Conservation (phyloP, 2,797 vertebrate species). For the Steatocranus sp. region DNA sequence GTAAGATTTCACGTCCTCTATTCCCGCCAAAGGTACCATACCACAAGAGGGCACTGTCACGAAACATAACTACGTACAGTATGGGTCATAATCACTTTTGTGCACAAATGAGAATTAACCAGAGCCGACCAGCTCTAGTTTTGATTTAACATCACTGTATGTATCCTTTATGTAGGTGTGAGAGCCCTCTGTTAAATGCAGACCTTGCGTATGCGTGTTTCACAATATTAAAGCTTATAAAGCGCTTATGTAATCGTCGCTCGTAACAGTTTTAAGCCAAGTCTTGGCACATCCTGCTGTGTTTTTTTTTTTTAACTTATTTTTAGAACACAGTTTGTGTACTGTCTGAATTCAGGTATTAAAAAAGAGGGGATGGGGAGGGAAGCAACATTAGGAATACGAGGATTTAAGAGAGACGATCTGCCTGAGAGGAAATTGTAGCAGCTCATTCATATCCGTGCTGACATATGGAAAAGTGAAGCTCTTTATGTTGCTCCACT, state of each 20-base stretch:
- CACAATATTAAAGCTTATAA: conserved; percentile 16
- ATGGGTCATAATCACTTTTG: neutral
- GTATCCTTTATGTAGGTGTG: neutral
- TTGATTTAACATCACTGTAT: neutral
- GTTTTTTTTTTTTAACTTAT: neutral
- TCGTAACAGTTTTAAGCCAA: conserved; percentile 30
- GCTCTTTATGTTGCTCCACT: neutral
- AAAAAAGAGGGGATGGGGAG: conserved; percentile 12
- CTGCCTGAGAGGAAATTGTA: conserved; percentile 1
- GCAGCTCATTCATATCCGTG: conserved; percentile 1
- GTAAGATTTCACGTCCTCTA: neutral
- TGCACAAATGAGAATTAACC: neutral
- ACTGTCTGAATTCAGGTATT: conserved; percentile 18
- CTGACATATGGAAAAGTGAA: neutral
- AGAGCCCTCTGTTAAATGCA: neutral
- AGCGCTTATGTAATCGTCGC: conserved; percentile 31
- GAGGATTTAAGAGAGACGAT: conserved; percentile 31
- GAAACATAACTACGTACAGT: neutral
- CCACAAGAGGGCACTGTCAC: neutral
- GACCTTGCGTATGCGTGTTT: neutral
- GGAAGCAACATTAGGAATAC: conserved; percentile 3
- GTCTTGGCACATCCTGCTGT: conserved; percentile 4
- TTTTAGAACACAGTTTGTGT: conserved; percentile 17
- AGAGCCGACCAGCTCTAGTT: neutral
- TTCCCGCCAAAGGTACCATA: neutral